Base-by-base conservation (phyloP, 2,113 vertebrate genomes). In the Tretioscincus oriximinensis region DNA sequence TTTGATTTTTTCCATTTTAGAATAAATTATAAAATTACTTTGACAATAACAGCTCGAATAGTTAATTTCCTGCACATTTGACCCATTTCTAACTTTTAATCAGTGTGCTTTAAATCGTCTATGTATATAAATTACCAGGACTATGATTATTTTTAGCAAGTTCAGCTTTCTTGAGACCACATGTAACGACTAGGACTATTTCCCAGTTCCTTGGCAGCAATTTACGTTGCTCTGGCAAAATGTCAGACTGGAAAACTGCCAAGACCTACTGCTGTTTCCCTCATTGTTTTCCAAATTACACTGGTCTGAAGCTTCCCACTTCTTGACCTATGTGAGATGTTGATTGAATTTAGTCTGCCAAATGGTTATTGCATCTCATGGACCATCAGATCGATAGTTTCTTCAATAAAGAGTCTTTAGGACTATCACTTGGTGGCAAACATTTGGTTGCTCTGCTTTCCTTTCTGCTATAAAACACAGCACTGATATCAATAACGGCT, bases 301-400 rank as follows among this genome's bases (percentile, higher is more conserved):
- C 61, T 65, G 54, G 41, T 66, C 70, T 77, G 68, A 29, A 75
- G 77, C 41, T 84, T 80, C 75, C 45, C 12, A 80, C 54, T 80
- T 70, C 64, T 80, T 70, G 82, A 76, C 72, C 65, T 80, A 24
- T 49, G 35, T 76, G 54, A 69, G 54, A 11, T 41, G 71, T 47
- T 77, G 81, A 80, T 80, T 64, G 16, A 45, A 80, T 84, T 75
- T 80, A 54, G 73, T 28, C 4, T 74, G 65, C 51, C 73, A 75
- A 29, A 75, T 80, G 71, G 72, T 70, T 77, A 76, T 80, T 80
- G 49, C 5, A 61, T 5, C 63, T 68, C 76, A 73, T 78, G 63
- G n/a, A 60, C 35, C 35, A 66, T 78, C 35, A 24, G 41, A 79
- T 64, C 68, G 72, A 73, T 78, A 41, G 69, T 49, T 74, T 84